These are phyloP conservation scores for Acanthis flammea DNA, from an alignment of 2,797 vertebrate genomes.

Conservation along the genomic window DNA sequence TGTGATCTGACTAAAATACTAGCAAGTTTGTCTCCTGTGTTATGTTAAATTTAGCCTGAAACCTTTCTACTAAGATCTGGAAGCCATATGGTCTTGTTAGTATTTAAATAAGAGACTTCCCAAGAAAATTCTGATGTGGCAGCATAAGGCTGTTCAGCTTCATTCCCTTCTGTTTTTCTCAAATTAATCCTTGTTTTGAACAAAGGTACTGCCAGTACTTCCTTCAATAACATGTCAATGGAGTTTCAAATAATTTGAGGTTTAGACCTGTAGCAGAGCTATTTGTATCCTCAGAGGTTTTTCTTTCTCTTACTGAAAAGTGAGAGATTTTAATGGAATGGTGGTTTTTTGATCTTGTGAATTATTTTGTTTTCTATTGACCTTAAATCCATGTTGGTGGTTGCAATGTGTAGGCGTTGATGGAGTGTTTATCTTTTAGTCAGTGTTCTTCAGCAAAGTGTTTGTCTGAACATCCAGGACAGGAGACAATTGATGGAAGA, in stretches of 20 bases:
- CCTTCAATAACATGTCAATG: background rate
- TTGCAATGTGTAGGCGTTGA: background rate
- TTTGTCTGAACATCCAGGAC: background rate
- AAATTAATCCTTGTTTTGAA: background rate
- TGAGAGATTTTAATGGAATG: background rate
- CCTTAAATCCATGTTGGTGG: background rate
- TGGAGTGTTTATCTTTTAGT: background rate
- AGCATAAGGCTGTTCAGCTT: background rate
- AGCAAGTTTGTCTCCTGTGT: background rate
- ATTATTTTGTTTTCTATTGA: background rate
- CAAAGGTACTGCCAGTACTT: background rate
- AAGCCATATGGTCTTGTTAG: slow-evolving; percentile 18
- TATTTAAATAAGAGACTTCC: slow-evolving; percentile 9
- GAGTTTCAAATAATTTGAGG: background rate
- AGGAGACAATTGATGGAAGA: background rate
- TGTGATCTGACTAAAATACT: background rate
- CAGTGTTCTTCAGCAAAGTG: background rate
- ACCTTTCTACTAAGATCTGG: background rate
- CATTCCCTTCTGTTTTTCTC: background rate
- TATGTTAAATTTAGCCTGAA: slow-evolving; percentile 29
- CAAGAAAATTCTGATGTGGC: background rate
- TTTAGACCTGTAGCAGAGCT: background rate
- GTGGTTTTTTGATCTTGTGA: background rate
- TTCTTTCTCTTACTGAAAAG: background rate
- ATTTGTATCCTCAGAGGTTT: background rate